Percentiles rank a stretch among this genome's conserved stretches.
Evolutionary conservation across 2,888 invertebrate species (phyloP).

Genomic region (Lithodes maja): DNA sequence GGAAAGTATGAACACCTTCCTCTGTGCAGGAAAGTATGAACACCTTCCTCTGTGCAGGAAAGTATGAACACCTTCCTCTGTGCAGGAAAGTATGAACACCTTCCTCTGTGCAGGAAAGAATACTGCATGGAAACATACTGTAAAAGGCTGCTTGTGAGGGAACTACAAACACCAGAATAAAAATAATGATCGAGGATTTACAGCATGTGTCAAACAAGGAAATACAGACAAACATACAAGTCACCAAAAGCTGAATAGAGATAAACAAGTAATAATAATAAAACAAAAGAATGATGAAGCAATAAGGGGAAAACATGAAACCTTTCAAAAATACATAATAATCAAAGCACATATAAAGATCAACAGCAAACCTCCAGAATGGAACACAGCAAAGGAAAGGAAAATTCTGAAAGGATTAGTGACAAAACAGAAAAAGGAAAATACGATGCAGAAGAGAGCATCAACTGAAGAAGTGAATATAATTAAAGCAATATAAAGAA

Average conservation of each 20-base stretch:
- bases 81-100: no score
- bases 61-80: no score
- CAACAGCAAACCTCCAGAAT: background rate
- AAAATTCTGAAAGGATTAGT: background rate
- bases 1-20: no score
- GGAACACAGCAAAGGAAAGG: fast-evolving
- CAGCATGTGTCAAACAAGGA: background rate
- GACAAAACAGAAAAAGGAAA: background rate
- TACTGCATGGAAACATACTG: no score
- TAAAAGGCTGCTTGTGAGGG: no score
- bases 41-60: no score
- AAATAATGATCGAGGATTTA: background rate
- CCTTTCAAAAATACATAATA: background rate
- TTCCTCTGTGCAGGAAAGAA: no score
- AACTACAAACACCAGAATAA: no score
- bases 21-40: no score
- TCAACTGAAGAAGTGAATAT: no score
- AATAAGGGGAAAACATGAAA: background rate
- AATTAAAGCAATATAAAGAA: no score
- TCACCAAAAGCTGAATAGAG: background rate
- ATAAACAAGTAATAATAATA: background rate
- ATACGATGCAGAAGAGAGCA: no score
- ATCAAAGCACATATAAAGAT: background rate
- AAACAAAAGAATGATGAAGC: background rate
- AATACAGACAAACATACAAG: background rate